Evolutionary conservation across 23 tunicate genomes (phyloP), one percentile per base, ranked within the genome.

Genomic region (Ciona savignyi): DNA sequence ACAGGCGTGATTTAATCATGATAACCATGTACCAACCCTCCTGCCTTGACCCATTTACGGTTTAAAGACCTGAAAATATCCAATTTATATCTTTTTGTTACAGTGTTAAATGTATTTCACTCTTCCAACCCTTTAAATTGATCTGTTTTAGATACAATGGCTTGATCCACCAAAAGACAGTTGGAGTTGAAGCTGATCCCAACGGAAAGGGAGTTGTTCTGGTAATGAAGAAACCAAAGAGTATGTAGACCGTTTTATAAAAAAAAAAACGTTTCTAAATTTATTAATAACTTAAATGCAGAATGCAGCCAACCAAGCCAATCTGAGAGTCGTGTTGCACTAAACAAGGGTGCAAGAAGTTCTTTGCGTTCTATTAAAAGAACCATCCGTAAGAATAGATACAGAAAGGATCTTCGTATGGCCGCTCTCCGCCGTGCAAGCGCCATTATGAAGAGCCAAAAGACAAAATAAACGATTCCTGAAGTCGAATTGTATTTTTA

Each of bases 201-300:
- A 68, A 90, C 60, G 97, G 97, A 29, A 90, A 90, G 70, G 96
- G 96, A 1, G 85, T 90, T 74, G 80, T 81, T 63, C 27, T 90
- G 68, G 82, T 79, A 34, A 90, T 85, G 42, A 90, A 84, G 66
- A 88, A 74, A 29, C 4, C 56, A 30, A 79, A 66, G 74, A 33
- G 96, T 88, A 67, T 61, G 84, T 67, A 2, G 15, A n/a, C n/a
- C n/a, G n/a, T n/a, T n/a, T n/a, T n/a, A n/a, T n/a, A n/a, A n/a
- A n/a, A n/a, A n/a, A n/a, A n/a, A n/a, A n/a, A n/a, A n/a, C n/a
- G n/a, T n/a, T n/a, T n/a, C n/a, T n/a, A n/a, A n/a, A 34, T 49
- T 49, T 49, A 65, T 32, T 68, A 32, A 23, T 77, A 1, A 68
- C 26, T 67, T 61, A 35, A 20, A 60, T 87, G 22, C 62, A 90